Conservation (phyloP, 2,888 invertebrate genomes). For the Aricia artaxerxes region DNA sequence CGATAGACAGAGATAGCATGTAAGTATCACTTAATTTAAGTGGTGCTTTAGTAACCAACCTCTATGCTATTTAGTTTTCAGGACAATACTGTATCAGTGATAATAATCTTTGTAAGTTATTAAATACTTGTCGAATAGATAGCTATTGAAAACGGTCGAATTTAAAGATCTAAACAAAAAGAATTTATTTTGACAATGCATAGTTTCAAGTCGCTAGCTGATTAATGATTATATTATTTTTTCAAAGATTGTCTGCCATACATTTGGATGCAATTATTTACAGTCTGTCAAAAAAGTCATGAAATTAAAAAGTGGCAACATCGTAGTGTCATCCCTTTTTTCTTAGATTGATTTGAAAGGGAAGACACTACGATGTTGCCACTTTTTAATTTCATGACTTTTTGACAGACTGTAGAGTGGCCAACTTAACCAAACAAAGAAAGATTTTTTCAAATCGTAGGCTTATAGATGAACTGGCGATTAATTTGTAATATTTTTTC, state of each 20-base stretch:
- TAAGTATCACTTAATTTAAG: background rate
- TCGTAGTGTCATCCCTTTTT: too few species aligned
- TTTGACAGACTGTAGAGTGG: background rate
- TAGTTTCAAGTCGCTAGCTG: background rate
- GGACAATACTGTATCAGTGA: background rate
- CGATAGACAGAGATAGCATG: background rate
- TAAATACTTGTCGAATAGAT: background rate
- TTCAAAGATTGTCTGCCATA: background rate
- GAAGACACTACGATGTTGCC: too few species aligned
- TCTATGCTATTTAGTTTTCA: background rate
- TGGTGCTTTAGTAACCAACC: background rate
- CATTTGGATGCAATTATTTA: background rate
- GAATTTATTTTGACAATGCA: background rate
- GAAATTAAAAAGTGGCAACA: too few species aligned
- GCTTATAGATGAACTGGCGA: too few species aligned
- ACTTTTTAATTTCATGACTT: too few species aligned
- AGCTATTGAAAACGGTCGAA: slow-evolving; percentile 2
- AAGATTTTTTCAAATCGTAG: too few species aligned
- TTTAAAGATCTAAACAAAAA: background rate
- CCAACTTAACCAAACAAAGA: background rate
- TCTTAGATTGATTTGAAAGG: too few species aligned
- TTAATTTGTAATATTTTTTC: too few species aligned
- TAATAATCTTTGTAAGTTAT: background rate
- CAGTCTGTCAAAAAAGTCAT: too few species aligned
- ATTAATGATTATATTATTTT: background rate